Percentiles rank a stretch among this genome's conserved stretches.
phyloP scores from a whole-genome alignment of 1,140 invertebrate genomes.

The Diplogasteroides magnus region DNA sequence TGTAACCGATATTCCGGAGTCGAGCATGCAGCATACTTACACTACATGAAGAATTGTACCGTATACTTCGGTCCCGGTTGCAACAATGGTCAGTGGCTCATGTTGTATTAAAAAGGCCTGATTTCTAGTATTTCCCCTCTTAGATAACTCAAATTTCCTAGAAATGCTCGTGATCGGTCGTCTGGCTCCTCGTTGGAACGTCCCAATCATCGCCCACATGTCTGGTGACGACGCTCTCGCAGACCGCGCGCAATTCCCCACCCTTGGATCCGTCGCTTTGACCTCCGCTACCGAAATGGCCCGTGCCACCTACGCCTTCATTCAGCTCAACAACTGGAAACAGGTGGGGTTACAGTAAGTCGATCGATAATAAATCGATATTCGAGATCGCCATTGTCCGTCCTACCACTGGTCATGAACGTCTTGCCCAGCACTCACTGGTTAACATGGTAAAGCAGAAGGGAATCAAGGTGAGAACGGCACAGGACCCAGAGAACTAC shows the following conservation, averaged over 20 bases:
- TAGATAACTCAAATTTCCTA: no score
- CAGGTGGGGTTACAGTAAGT: constrained; percentile 45
- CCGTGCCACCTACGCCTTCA: constrained; percentile 44
- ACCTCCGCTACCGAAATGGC: constrained; percentile 55
- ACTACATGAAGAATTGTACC: constrained; percentile 51
- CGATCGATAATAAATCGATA: no score
- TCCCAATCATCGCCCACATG: constrained; percentile 54
- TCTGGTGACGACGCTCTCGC: constrained; percentile 51
- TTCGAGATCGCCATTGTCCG: constrained; percentile 43
- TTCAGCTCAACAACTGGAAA: constrained; percentile 53
- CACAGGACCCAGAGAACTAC: no score
- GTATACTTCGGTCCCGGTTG: constrained; percentile 54
- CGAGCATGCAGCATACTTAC: constrained; percentile 51
- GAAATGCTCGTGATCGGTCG: constrained; percentile 55
- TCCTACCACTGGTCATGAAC: constrained; percentile 41
- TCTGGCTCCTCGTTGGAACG: constrained; percentile 51
- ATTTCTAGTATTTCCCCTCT: no score
- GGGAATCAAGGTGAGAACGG: no score
- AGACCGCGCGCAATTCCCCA: constrained; percentile 49
- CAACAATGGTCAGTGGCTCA: constrained; percentile 51
- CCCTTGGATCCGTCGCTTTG: constrained; percentile 50
- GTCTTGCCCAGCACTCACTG: constrained; percentile 49
- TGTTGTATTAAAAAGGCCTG: not conserved
- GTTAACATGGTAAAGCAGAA: constrained; percentile 47
- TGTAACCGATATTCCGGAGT: constrained; percentile 51